Evolutionary conservation across 2,888 invertebrate species (phyloP).

Genomic region (Entomobrya proxima): DNA sequence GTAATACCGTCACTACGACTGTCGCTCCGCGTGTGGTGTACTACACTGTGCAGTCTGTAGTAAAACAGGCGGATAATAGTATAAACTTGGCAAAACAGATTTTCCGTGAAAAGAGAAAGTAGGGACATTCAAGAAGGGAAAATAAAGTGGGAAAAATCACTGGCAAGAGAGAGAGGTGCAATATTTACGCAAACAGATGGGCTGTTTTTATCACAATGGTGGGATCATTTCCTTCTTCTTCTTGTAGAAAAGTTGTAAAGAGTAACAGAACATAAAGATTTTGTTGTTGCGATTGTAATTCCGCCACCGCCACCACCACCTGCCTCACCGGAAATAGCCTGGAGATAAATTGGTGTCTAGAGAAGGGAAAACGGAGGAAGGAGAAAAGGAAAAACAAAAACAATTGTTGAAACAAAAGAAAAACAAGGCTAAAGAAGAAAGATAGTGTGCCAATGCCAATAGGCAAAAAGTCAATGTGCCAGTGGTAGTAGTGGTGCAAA

Average conservation of each 20-base stretch:
- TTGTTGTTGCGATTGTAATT: constrained; percentile 3
- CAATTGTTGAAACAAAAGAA: neutral
- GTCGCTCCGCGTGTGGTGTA: neutral
- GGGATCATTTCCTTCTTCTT: neutral
- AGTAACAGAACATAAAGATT: neutral
- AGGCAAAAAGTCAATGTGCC: neutral
- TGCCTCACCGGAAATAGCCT: constrained; percentile 57
- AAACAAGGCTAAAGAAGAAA: neutral
- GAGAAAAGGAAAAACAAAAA: neutral
- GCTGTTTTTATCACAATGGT: neutral
- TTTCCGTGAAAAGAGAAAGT: neutral
- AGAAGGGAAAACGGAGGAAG: constrained; percentile 16
- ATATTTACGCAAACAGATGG: neutral
- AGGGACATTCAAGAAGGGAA: neutral
- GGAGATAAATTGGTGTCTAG: constrained; percentile 62
- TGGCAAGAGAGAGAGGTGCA: neutral
- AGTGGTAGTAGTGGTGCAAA: too few species aligned
- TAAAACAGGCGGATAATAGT: too few species aligned
- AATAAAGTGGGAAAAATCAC: neutral
- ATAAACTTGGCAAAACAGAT: constrained; percentile 22
- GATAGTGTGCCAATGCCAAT: neutral
- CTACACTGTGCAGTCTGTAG: too few species aligned
- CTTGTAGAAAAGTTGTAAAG: neutral
- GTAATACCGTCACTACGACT: neutral
- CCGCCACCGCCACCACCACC: too few species aligned